Percentiles rank a stretch among this genome's conserved stretches.
Evolutionary conservation across 2,113 vertebrate species (phyloP).

Genomic region (Clarias macrocephalus): DNA sequence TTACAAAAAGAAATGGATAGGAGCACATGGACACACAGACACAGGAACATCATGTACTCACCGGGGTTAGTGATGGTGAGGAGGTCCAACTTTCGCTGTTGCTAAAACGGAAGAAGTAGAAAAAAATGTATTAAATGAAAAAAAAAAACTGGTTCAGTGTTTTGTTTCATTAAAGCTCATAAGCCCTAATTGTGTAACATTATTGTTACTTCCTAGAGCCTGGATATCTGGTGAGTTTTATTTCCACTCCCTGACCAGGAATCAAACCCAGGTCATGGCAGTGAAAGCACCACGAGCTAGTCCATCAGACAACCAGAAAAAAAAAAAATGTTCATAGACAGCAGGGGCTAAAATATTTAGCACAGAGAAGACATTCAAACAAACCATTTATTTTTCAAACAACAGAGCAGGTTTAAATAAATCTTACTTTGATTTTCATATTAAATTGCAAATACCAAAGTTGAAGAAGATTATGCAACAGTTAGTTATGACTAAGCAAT

Average conservation of each 20-base stretch:
- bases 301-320: too few species aligned
- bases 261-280: too few species aligned
- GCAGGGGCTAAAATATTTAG: not conserved
- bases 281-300: too few species aligned
- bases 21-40: constrained; percentile 8
- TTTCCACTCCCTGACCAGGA: not conserved
- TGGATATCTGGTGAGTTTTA: not conserved
- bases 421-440: not conserved
- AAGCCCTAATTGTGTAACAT: not conserved
- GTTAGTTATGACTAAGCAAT: too few species aligned
- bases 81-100: constrained; percentile 92
- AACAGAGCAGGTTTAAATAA: not conserved
- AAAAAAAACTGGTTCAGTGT: not conserved
- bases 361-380: not conserved
- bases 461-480: too few species aligned
- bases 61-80: constrained; percentile 92
- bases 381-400: not conserved
- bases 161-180: not conserved
- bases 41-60: constrained; percentile 70
- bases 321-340: not conserved
- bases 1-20: not conserved
- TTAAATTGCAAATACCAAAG: not conserved
- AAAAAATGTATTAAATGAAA: not conserved
- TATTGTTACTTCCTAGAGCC: not conserved
- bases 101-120: constrained; percentile 76